phyloP scores from a whole-genome alignment of 2,888 invertebrate genomes.

The Pantelozetes paolii region DNA sequence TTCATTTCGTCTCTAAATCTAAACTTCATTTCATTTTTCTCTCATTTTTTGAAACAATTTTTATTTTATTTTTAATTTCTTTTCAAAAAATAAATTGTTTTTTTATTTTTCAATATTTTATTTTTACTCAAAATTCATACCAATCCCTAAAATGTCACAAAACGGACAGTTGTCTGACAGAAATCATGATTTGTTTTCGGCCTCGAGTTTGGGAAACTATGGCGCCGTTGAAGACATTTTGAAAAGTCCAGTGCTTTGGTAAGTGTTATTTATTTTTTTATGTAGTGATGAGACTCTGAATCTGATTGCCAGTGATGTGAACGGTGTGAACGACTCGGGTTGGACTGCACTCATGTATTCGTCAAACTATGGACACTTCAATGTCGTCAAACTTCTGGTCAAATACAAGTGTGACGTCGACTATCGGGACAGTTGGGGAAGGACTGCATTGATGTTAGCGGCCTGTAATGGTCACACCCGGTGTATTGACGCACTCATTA shows the following conservation, averaged over 20 bases:
- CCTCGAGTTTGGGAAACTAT: slow-evolving; percentile 29
- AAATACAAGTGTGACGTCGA: slow-evolving; percentile 50
- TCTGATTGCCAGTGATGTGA: slow-evolving; percentile 47
- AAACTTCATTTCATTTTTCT: background rate
- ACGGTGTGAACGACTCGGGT: slow-evolving; percentile 52
- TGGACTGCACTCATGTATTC: slow-evolving; percentile 56
- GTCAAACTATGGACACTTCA: slow-evolving; percentile 54
- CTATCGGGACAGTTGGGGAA: slow-evolving; percentile 50
- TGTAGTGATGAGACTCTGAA: background rate
- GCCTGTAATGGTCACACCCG: slow-evolving; percentile 57
- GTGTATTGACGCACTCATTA: slow-evolving; percentile 52
- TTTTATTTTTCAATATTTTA: background rate
- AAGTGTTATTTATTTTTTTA: slow-evolving; percentile 21
- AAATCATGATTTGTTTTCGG: slow-evolving; percentile 38
- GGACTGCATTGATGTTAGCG: slow-evolving; percentile 57
- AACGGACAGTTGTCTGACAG: no score
- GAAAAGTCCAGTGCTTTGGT: background rate
- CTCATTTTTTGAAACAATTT: background rate
- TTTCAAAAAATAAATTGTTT: background rate
- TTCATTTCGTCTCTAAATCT: background rate
- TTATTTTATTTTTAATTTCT: background rate
- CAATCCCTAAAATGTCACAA: background rate
- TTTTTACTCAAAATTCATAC: background rate
- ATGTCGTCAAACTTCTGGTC: slow-evolving; percentile 53
- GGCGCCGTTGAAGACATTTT: slow-evolving; percentile 21